A percentile compares a stretch with the other conserved stretches of the same genome.
Evolutionary conservation across 2,113 vertebrate species (phyloP).

Genomic region (Nanorana parkeri): DNA sequence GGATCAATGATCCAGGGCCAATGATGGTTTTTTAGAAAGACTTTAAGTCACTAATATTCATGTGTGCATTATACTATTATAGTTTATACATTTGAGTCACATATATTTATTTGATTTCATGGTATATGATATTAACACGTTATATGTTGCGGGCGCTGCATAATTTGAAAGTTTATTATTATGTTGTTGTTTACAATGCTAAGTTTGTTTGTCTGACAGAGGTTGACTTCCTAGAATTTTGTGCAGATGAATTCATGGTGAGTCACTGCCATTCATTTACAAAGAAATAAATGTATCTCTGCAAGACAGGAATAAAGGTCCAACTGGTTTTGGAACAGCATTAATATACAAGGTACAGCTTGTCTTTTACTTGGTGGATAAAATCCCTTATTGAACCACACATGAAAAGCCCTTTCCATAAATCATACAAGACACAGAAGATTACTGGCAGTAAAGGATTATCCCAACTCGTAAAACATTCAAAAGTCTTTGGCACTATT

Average conservation of each 20-base stretch:
- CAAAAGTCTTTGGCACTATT: constrained; percentile 47
- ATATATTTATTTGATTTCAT: no score
- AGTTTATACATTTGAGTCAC: no score
- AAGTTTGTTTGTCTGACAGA: constrained; percentile 5
- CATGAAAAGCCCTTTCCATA: constrained; percentile 54
- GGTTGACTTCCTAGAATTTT: constrained; percentile 5
- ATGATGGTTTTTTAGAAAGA: no score
- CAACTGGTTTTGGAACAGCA: constrained; percentile 40
- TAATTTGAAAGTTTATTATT: no score
- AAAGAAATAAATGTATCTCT: constrained; percentile 48
- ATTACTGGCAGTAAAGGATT: constrained; percentile 58
- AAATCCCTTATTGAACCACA: constrained; percentile 55
- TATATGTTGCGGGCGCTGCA: no score
- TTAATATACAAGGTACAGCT: constrained; percentile 47
- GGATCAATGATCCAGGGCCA: no score
- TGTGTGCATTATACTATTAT: no score
- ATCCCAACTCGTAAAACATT: constrained; percentile 55
- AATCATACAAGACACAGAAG: constrained; percentile 55
- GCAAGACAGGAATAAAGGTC: constrained; percentile 46
- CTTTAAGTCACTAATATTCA: no score
- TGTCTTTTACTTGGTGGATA: constrained; percentile 53
- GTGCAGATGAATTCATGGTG: constrained; percentile 33
- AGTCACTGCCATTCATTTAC: constrained; percentile 25
- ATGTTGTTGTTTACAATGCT: no score
- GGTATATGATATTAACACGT: no score